A percentile compares a stretch with the other conserved stretches of the same genome.
Conservation (phyloP, 1,140 invertebrate genomes). For the Meloidogyne exigua region DNA sequence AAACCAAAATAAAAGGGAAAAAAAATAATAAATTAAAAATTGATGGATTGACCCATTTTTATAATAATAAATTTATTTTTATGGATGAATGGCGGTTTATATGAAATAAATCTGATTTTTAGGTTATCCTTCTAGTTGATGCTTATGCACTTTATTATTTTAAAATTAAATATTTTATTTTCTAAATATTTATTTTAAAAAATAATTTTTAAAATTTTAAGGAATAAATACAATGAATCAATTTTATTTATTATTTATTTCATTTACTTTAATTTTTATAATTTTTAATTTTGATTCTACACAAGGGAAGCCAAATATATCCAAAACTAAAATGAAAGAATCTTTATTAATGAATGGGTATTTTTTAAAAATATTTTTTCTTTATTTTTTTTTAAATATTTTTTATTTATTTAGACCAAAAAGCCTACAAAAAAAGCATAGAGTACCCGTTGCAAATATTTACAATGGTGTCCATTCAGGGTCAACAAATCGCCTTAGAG, state of each 20-base stretch:
- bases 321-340: not conserved
- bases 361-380: not conserved
- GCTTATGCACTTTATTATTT: not conserved
- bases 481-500: not conserved
- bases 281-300: not conserved
- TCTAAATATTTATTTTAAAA: not conserved
- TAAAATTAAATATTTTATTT: not conserved
- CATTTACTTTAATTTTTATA: not conserved
- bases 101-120: constrained; percentile 3
- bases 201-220: not conserved
- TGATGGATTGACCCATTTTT: not conserved
- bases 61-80: not conserved
- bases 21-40: not conserved
- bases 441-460: not conserved
- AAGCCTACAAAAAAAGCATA: not conserved
- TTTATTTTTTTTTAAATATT: not conserved
- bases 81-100: constrained; percentile 1
- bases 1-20: not conserved
- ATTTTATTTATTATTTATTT: not conserved
- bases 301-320: not conserved
- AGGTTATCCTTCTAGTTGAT: not conserved
- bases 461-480: not conserved
- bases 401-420: not conserved
- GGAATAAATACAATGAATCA: not conserved
- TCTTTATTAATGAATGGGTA: not conserved